These are phyloP conservation scores for Jacana jacana DNA, from an alignment of 2,113 vertebrate species.

Conservation along the genomic window DNA sequence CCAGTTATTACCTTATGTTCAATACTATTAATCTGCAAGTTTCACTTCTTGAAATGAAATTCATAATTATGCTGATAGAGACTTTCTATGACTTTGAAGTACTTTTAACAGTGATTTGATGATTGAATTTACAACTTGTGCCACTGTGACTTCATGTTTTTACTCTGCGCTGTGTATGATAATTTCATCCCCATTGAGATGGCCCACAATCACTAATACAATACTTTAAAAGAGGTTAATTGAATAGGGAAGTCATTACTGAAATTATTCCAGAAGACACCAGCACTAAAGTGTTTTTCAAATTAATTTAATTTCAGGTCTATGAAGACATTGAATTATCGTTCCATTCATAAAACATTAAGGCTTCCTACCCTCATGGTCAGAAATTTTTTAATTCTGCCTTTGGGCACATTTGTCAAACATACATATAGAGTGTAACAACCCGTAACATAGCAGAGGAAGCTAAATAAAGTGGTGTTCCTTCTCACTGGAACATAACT, in stretches of 20 bases:
- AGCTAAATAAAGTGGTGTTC: not conserved
- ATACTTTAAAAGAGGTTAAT: conserved; percentile 36
- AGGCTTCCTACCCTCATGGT: not conserved
- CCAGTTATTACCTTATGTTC: not conserved
- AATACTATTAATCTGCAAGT: not conserved
- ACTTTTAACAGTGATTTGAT: conserved; percentile 15
- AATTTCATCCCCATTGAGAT: not conserved
- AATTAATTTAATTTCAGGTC: not conserved
- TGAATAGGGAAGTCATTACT: not conserved
- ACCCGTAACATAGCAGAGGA: not conserved
- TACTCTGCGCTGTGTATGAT: not conserved
- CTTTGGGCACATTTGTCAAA: not conserved
- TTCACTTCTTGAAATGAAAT: conserved; percentile 11
- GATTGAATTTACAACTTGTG: conserved; percentile 17
- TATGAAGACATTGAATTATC: not conserved
- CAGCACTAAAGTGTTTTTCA: not conserved
- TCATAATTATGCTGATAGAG: not conserved
- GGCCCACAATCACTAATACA: not conserved
- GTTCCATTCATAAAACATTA: not conserved
- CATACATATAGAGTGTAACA: not conserved
- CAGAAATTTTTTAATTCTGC: not conserved
- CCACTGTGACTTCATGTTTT: not conserved
- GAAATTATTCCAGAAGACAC: conserved; percentile 6
- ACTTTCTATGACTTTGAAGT: not conserved
- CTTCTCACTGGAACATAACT: not conserved